A percentile compares a stretch with the other conserved stretches of the same genome.
Conservation (phyloP, 2,113 vertebrate species). For the Chunga burmeisteri region DNA sequence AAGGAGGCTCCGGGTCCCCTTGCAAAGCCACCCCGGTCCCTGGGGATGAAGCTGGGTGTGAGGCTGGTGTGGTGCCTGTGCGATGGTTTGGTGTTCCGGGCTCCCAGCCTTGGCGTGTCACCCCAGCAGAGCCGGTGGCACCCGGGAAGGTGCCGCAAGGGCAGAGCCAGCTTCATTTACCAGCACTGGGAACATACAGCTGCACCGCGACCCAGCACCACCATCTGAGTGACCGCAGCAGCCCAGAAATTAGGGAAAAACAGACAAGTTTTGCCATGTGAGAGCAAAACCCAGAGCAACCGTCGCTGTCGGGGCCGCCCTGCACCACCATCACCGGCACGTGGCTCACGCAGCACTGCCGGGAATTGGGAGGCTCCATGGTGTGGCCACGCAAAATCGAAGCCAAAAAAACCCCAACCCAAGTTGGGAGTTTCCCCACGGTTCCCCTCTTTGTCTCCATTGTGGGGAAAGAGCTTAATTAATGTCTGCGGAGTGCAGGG, state of each 20-base stretch:
- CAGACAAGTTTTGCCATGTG: background rate
- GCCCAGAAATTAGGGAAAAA: background rate
- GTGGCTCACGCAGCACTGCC: fast-evolving
- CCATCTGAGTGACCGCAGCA: fast-evolving
- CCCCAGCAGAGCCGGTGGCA: background rate
- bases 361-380: background rate
- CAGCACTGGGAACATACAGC: fast-evolving
- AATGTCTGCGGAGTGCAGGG: constrained; percentile 17
- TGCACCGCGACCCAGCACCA: fast-evolving
- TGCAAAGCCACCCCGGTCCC: background rate
- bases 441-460: constrained; percentile 48
- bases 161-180: background rate
- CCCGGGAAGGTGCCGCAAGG: fast-evolving
- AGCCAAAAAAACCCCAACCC: background rate
- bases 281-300: background rate
- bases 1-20: background rate
- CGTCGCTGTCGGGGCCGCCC: fast-evolving
- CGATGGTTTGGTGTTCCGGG: background rate
- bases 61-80: fast-evolving
- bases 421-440: background rate
- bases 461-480: constrained; percentile 30
- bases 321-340: fast-evolving
- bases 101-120: background rate
- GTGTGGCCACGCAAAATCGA: background rate
- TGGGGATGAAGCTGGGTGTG: fast-evolving